phyloP scores from a whole-genome alignment of 2,113 vertebrate species.

The Camelus dromedarius region DNA sequence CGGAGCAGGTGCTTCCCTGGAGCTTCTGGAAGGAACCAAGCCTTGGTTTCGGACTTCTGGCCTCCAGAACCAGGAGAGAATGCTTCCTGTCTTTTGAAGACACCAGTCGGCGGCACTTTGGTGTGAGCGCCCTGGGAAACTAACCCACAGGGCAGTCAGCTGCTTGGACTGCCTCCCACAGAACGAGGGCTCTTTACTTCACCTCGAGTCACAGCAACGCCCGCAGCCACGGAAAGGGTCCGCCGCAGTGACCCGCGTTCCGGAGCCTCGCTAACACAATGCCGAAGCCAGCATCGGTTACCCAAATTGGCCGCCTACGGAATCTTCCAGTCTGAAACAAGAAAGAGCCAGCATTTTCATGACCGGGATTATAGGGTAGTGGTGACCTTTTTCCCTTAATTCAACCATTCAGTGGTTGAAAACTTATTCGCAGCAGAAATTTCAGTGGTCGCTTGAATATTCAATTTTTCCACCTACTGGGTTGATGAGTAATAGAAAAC shows the following conservation, averaged over 20 bases:
- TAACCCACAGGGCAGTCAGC: fast-evolving
- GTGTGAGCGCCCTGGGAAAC: fast-evolving
- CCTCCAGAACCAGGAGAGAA: fast-evolving
- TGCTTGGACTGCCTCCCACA: fast-evolving
- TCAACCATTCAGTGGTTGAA: not conserved
- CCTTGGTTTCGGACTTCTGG: not conserved
- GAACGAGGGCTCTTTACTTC: fast-evolving
- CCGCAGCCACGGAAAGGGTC: not conserved
- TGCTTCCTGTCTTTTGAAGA: not conserved
- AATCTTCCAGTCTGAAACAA: not conserved
- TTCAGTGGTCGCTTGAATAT: no score
- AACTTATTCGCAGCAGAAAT: not conserved
- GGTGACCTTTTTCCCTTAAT: not conserved
- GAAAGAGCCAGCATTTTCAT: not conserved
- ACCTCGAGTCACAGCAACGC: fast-evolving
- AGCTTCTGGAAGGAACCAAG: not conserved
- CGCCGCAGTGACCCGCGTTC: fast-evolving
- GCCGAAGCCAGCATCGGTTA: fast-evolving
- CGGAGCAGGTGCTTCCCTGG: fast-evolving
- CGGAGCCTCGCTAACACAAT: fast-evolving
- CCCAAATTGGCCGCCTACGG: fast-evolving
- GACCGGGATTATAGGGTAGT: not conserved
- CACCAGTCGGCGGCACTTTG: fast-evolving
- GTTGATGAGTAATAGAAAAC: not conserved
- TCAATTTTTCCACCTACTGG: not conserved